Conservation (phyloP, 1,140 invertebrate species). For the Zaprionus vittiger region DNA sequence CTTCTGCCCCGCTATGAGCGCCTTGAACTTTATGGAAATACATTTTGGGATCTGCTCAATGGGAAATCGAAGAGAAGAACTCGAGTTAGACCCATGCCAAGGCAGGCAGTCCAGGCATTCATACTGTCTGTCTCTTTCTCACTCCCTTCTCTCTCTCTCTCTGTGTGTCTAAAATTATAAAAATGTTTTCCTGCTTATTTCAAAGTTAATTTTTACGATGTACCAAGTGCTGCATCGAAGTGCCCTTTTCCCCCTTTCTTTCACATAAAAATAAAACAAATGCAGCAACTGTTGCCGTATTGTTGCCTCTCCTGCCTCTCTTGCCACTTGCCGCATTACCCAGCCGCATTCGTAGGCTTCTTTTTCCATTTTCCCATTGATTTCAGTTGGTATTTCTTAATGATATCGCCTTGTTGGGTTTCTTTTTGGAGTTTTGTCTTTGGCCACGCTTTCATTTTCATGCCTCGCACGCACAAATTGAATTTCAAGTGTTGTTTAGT, state of each 20-base stretch:
- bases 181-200: conserved; percentile 56
- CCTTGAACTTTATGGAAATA: conserved; percentile 71
- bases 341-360: conserved; percentile 1
- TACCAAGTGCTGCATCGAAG: conserved; percentile 58
- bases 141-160: neutral
- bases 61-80: conserved; percentile 3
- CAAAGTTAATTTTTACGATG: conserved; percentile 65
- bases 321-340: conserved; percentile 3
- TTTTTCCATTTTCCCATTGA: conserved; percentile 33
- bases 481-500: conserved; percentile 55
- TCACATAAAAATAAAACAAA: conserved; percentile 58
- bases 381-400: conserved; percentile 47
- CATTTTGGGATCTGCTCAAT: conserved; percentile 27
- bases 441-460: conserved; percentile 67
- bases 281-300: conserved; percentile 42
- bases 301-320: neutral
- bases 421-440: conserved; percentile 44
- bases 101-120: conserved; percentile 15
- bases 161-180: conserved; percentile 71
- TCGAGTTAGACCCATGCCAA: conserved; percentile 56
- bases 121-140: too few relatives aligned
- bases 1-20: conserved; percentile 61
- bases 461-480: conserved; percentile 47
- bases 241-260: conserved; percentile 27
- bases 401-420: conserved; percentile 10